phyloP scores from a whole-genome alignment of 2,113 vertebrate genomes.

The Anas platyrhynchos region DNA sequence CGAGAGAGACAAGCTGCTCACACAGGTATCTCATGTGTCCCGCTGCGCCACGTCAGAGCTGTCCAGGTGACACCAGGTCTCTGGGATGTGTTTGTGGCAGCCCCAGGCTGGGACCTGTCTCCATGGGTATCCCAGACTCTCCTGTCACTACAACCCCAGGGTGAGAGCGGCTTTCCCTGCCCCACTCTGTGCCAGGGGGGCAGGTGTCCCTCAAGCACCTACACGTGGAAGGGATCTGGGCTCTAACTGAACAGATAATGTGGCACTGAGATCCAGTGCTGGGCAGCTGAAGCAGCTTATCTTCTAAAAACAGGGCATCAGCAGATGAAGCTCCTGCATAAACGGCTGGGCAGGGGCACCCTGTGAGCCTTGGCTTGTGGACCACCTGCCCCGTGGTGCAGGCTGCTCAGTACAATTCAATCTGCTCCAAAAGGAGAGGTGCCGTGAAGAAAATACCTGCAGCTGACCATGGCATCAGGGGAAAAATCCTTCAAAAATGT shows the following conservation, averaged over 20 bases:
- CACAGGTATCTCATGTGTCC: not conserved
- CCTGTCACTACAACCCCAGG: not conserved
- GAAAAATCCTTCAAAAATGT: not conserved
- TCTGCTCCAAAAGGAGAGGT: not conserved
- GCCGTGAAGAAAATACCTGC: not conserved
- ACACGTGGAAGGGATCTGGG: not conserved
- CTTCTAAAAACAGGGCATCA: not conserved
- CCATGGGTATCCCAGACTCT: not conserved
- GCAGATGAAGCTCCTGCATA: not conserved
- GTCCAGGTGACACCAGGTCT: not conserved
- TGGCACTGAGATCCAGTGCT: not conserved
- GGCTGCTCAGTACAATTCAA: not conserved
- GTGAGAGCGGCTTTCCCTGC: not conserved
- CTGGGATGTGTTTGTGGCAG: not conserved
- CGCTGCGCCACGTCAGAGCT: rapidly evolving
- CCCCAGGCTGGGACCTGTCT: not conserved
- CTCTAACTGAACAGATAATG: not conserved
- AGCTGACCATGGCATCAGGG: rapidly evolving
- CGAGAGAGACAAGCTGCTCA: not conserved
- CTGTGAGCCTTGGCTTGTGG: not conserved
- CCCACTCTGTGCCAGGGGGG: not conserved
- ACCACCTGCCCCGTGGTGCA: not conserved
- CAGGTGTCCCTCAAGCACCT: not conserved
- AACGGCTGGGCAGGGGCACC: not conserved
- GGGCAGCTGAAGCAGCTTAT: not conserved